Base-by-base conservation (phyloP, 2,888 invertebrate genomes). In the Eupelmus urozonus region DNA sequence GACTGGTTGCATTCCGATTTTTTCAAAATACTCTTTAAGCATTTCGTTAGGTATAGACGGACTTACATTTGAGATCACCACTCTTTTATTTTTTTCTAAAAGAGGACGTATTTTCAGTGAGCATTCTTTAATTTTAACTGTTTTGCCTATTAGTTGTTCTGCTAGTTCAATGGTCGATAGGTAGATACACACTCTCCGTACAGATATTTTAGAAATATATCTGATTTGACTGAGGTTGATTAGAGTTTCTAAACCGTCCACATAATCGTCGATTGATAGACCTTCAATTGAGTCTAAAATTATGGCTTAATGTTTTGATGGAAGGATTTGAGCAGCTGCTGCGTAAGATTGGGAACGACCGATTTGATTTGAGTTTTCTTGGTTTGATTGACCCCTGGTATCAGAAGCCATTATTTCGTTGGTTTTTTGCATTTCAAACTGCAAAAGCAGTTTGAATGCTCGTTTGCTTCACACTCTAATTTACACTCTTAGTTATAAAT, bases 221-320 rank as follows among this genome's bases (percentile, higher is more conserved):
- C 3, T 66, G 9, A 66, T 34, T n/a, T 51, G 11, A 7, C n/a
- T 18, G 11, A 66, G 2, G 18, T 66, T 45, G 0, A 53, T 53
- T 20, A 66, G n/a, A 18, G 9, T 34, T 53, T 53, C 53, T 18
- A 66, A 20, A 20, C 66, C 66, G 20, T 66, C 53, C 0, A 53
- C 20, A 18, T 66, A 66, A 18, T 66, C 66, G 18, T 53, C 66
- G 2, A 29, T 29, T 9, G 66, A 18, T 7, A 27, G 18, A 1
- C 53, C 34, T 29, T 66, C 66, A 1, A 66, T 66, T 2, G 51
- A 51, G 9, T 66, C 66, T 9, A 66, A 9, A 1, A 66, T 66
- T 2, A 29, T 53, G 3, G 27, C 29, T 18, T 66, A 29, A 13
- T 20, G 51, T 29, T 13, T 53, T 34, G 53, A n/a, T 1, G 4